A percentile compares a stretch with the other conserved stretches of the same genome.
Conservation (phyloP, 1,140 invertebrate species). For the Hestina assimilis region DNA sequence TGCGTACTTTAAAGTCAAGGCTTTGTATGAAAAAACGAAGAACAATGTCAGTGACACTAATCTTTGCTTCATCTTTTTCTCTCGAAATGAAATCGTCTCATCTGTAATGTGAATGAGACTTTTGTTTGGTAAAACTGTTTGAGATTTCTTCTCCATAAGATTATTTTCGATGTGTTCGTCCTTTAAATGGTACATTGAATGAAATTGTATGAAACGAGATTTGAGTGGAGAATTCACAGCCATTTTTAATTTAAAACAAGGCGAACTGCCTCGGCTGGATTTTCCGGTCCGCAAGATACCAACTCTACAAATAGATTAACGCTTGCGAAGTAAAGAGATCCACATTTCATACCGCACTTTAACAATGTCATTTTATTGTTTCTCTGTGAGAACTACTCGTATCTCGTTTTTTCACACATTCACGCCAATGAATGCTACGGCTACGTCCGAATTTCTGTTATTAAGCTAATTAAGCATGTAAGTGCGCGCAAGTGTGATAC, state of each 20-base stretch:
- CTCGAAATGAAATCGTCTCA: background rate
- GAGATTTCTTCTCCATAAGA: background rate
- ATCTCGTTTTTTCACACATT: constrained; percentile 28
- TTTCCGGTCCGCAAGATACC: constrained; percentile 45
- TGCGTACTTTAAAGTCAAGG: too few relatives aligned
- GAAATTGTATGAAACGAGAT: constrained; percentile 19
- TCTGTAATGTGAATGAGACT: constrained; percentile 4
- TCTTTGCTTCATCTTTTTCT: background rate
- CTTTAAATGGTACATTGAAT: background rate
- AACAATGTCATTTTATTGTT: constrained; percentile 31
- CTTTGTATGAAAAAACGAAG: background rate
- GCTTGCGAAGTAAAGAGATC: constrained; percentile 41
- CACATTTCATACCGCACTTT: constrained; percentile 43
- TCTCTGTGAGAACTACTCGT: constrained; percentile 18
- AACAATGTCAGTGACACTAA: constrained; percentile 1
- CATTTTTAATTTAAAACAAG: constrained; percentile 52
- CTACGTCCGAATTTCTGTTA: constrained; percentile 39
- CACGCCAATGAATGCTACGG: constrained; percentile 7
- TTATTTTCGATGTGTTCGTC: background rate
- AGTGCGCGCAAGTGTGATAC: constrained; percentile 42
- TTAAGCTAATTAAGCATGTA: constrained; percentile 43
- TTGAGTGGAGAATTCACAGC: constrained; percentile 45
- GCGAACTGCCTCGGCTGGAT: constrained; percentile 34
- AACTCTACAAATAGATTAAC: constrained; percentile 54
- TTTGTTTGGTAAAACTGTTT: constrained; percentile 1